Percentiles rank a stretch among this genome's conserved stretches.
phyloP scores from a whole-genome alignment of 2,888 invertebrate genomes.

The Hybos culiciformis region DNA sequence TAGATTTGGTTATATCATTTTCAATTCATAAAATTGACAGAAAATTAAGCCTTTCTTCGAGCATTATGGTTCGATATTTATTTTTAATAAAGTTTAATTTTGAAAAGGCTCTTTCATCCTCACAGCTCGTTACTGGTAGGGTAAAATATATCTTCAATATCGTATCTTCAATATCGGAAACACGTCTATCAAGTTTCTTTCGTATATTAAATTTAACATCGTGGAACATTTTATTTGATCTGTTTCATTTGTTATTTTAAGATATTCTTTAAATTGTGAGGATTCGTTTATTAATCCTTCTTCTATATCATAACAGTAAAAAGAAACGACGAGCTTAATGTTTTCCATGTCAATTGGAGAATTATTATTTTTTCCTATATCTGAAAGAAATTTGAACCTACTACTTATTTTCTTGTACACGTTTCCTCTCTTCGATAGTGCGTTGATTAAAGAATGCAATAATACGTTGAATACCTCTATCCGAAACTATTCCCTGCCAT shows the following conservation, averaged over 20 bases:
- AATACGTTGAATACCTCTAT: not conserved
- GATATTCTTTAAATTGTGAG: not conserved
- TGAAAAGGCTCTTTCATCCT: not conserved
- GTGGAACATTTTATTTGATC: not conserved
- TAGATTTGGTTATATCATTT: no score
- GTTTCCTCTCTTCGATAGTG: not conserved
- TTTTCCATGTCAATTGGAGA: not conserved
- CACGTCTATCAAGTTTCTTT: not conserved
- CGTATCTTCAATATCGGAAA: not conserved
- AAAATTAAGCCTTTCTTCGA: no score
- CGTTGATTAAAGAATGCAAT: not conserved
- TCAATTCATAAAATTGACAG: no score
- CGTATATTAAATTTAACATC: not conserved
- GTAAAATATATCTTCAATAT: not conserved
- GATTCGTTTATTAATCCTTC: not conserved
- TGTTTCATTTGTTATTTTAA: not conserved
- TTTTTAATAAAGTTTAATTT: conserved; percentile 6
- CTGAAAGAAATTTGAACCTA: not conserved
- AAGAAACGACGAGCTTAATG: not conserved
- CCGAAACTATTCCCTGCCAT: not conserved
- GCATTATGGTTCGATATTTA: no score
- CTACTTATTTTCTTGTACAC: not conserved
- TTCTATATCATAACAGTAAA: conserved; percentile 29
- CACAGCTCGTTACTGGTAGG: not conserved
- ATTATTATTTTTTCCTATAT: not conserved